A percentile compares a stretch with the other conserved stretches of the same genome.
phyloP scores from a whole-genome alignment of 2,797 vertebrate genomes.

The Dermochelys coriacea region DNA sequence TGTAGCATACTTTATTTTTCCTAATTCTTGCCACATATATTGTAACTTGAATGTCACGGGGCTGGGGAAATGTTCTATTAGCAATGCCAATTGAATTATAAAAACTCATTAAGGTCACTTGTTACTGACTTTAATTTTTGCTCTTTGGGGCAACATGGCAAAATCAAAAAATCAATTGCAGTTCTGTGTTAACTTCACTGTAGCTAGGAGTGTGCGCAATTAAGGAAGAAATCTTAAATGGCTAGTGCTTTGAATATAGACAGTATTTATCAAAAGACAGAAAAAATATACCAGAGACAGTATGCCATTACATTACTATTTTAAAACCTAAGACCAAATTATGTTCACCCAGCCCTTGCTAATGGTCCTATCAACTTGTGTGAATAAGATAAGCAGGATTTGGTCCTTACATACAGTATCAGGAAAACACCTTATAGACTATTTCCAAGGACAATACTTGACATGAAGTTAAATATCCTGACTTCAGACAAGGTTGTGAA shows the following conservation, averaged over 20 bases:
- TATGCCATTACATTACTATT: fast-evolving
- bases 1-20: background rate
- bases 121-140: background rate
- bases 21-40: background rate
- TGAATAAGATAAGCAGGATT: background rate
- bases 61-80: background rate
- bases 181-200: background rate
- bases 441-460: background rate
- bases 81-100: fast-evolving
- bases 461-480: background rate
- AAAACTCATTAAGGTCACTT: background rate
- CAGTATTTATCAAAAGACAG: background rate
- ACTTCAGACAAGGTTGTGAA: background rate
- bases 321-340: background rate
- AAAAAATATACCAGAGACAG: background rate
- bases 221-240: background rate
- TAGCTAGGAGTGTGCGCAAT: background rate
- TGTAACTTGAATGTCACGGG: fast-evolving
- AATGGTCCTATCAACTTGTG: background rate
- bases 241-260: background rate
- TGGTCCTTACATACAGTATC: background rate
- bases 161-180: background rate
- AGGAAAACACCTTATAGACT: background rate
- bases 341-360: fast-evolving
- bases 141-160: background rate